phyloP scores from a whole-genome alignment of 2,113 vertebrate species.

The Tyrannus savana region DNA sequence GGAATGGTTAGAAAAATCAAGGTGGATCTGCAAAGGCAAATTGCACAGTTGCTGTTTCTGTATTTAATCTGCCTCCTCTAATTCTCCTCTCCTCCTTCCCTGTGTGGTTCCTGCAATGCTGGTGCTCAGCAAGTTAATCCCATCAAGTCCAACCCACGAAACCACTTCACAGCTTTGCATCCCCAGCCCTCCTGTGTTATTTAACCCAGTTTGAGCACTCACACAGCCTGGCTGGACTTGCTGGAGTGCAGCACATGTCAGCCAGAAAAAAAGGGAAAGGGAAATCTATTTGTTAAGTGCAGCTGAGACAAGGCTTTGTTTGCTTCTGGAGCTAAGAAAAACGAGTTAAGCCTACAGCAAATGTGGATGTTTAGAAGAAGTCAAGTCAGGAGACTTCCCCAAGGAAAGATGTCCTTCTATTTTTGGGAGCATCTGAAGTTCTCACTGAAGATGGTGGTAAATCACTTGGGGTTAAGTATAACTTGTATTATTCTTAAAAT shows the following conservation, averaged over 20 bases:
- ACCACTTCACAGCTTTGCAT: neutral
- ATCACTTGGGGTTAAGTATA: neutral
- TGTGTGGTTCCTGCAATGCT: neutral
- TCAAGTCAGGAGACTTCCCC: neutral
- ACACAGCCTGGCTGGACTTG: neutral
- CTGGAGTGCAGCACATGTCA: neutral
- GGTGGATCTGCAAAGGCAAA: neutral
- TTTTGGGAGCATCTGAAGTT: neutral
- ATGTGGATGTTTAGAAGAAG: neutral
- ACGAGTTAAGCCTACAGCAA: accelerated
- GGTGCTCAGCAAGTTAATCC: neutral
- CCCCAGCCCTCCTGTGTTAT: neutral
- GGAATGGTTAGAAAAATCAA: neutral
- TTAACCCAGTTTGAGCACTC: neutral
- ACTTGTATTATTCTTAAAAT: neutral
- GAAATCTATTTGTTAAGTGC: neutral
- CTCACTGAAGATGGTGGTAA: neutral
- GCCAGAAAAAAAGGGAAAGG: neutral
- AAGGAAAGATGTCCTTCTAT: neutral
- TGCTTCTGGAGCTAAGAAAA: neutral
- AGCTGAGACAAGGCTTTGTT: neutral
- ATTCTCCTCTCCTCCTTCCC: neutral
- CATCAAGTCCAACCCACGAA: neutral
- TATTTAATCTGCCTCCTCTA: neutral
- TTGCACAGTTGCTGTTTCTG: neutral